Percentiles rank a stretch among this genome's conserved stretches.
Conservation (phyloP, 2,113 vertebrate species). For the Pterocles gutturalis region DNA sequence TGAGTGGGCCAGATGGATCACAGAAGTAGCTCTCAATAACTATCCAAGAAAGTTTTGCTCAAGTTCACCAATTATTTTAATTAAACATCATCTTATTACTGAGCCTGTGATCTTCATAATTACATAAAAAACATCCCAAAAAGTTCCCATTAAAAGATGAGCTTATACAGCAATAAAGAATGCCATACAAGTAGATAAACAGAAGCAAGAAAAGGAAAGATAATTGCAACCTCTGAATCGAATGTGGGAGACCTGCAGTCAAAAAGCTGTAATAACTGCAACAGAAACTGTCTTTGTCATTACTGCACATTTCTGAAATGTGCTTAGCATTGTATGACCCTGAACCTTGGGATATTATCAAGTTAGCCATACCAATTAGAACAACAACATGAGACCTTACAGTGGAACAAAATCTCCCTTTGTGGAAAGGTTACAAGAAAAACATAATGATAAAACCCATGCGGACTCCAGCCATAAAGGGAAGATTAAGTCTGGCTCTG, state of each 20-base stretch:
- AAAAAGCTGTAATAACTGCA: conserved; percentile 8
- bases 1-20: background rate
- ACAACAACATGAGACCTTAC: background rate
- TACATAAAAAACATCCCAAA: background rate
- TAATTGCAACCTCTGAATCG: background rate
- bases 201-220: background rate
- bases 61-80: background rate
- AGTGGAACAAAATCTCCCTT: conserved; percentile 31
- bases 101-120: background rate
- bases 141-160: background rate
- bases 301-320: conserved; percentile 5
- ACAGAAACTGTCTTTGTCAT: background rate
- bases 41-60: background rate
- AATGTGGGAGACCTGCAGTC: background rate
- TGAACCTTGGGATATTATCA: background rate
- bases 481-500: background rate
- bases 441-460: background rate
- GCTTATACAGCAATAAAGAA: background rate
- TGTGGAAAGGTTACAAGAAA: conserved; percentile 39
- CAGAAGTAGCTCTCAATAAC: background rate
- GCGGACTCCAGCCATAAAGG: background rate
- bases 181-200: background rate
- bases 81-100: background rate
- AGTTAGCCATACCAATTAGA: background rate
- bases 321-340: background rate